These are phyloP conservation scores for Lycopodina hypogea DNA, from an alignment of 37 sponge, comb jelly and placozoan genomes.

Conservation along the genomic window DNA sequence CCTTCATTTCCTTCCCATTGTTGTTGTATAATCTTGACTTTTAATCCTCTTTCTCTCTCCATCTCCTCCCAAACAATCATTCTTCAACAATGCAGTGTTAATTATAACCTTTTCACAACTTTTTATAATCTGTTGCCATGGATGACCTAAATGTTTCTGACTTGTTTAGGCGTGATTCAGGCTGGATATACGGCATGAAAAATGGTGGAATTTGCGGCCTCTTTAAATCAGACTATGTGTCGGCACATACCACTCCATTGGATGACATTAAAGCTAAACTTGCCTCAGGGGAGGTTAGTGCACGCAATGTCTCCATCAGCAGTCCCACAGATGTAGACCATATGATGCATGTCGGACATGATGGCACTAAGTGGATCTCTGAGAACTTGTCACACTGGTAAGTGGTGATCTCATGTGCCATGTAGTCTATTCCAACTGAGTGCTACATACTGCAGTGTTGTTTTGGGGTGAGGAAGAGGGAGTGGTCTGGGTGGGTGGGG, in stretches of 20 bases:
- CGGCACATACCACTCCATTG: neutral
- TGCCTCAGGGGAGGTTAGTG: slow-evolving; percentile 14
- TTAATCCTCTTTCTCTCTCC: neutral
- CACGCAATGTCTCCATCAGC: slow-evolving; percentile 9
- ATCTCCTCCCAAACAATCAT: neutral
- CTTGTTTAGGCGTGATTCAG: slow-evolving; percentile 18
- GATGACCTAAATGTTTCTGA: neutral
- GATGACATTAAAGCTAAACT: slow-evolving; percentile 30
- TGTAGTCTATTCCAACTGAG: neutral
- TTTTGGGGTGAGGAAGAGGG: no score
- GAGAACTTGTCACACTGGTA: neutral
- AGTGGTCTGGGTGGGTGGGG: neutral
- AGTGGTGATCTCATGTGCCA: neutral
- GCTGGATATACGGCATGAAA: slow-evolving; percentile 39
- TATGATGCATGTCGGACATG: slow-evolving; percentile 11
- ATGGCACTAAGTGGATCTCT: slow-evolving; percentile 41
- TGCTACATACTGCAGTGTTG: neutral
- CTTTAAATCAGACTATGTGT: slow-evolving; percentile 25
- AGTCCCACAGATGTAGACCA: slow-evolving; percentile 33
- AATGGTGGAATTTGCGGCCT: slow-evolving; percentile 21
- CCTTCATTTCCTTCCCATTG: no score
- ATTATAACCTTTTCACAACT: neutral
- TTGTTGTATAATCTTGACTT: no score
- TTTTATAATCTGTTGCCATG: neutral
- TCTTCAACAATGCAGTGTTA: neutral